These are phyloP conservation scores for Botia almorhae DNA, from an alignment of 2,797 vertebrate genomes.

Conservation along the genomic window DNA sequence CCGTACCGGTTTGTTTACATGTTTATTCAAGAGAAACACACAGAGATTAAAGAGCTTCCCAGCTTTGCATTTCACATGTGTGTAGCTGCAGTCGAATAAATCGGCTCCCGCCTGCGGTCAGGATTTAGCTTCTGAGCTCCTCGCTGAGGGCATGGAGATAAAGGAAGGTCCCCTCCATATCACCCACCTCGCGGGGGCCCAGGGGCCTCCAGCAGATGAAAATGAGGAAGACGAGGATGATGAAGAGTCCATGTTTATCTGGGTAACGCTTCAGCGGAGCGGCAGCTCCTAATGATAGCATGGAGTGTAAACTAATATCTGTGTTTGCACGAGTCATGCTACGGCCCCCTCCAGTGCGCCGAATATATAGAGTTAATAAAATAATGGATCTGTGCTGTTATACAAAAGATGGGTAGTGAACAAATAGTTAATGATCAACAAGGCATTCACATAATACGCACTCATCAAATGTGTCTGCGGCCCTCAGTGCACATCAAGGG, in stretches of 20 bases:
- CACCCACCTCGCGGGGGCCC: conserved; percentile 58
- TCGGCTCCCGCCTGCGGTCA: conserved; percentile 33
- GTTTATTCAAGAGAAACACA: not conserved
- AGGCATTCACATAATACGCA: too few species aligned
- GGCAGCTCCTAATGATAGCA: conserved; percentile 49
- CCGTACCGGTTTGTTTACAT: not conserved
- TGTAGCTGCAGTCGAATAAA: conserved; percentile 37
- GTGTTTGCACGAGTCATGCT: conserved; percentile 7
- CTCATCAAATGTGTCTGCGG: too few species aligned
- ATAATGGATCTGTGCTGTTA: not conserved
- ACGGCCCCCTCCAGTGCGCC: not conserved
- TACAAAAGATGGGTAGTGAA: not conserved
- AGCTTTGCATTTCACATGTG: conserved; percentile 16
- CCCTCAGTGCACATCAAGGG: not conserved
- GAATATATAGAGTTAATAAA: not conserved
- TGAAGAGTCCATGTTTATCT: conserved; percentile 74
- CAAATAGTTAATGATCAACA: too few species aligned
- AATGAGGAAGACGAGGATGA: conserved; percentile 65
- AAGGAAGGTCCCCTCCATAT: conserved; percentile 48
- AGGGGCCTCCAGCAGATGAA: conserved; percentile 29
- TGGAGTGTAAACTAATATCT: conserved; percentile 57
- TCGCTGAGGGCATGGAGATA: conserved; percentile 50
- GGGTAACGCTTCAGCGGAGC: conserved; percentile 71
- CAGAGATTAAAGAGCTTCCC: not conserved
- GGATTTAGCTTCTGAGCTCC: conserved; percentile 63